Percentiles rank a stretch among this genome's conserved stretches.
Evolutionary conservation across 2,797 vertebrate species (phyloP).

Genomic region (Salarias fasciatus): DNA sequence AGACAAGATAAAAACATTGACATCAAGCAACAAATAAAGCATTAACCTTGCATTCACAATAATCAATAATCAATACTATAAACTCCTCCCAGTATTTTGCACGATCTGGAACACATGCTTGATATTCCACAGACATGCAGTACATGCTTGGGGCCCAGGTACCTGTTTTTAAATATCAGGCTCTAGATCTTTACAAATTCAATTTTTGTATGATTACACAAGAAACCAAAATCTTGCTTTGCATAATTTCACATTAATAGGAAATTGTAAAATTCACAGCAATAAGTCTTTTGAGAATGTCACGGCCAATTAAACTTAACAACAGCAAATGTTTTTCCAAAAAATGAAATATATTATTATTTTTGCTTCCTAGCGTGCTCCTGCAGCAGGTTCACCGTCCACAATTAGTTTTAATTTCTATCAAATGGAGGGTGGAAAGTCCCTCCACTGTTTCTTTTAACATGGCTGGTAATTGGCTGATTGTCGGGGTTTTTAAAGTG

Average conservation of each 20-base stretch:
- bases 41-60: no score
- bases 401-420: neutral
- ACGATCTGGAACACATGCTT: no score
- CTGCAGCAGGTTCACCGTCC: neutral
- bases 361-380: neutral
- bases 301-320: neutral
- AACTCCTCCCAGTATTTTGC: no score
- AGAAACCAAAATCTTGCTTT: neutral
- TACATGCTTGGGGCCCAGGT: no score
- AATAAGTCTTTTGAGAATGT: neutral
- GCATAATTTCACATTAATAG: neutral
- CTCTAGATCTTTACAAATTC: no score
- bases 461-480: no score
- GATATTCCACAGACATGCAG: no score
- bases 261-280: neutral
- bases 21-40: no score
- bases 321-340: neutral
- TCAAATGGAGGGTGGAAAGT: neutral
- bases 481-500: no score
- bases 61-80: no score
- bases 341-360: neutral
- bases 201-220: neutral
- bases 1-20: no score
- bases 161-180: no score
- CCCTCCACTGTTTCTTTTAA: neutral